Evolutionary conservation across 2,797 vertebrate species (phyloP).

Genomic region (Enteromius treurensis): DNA sequence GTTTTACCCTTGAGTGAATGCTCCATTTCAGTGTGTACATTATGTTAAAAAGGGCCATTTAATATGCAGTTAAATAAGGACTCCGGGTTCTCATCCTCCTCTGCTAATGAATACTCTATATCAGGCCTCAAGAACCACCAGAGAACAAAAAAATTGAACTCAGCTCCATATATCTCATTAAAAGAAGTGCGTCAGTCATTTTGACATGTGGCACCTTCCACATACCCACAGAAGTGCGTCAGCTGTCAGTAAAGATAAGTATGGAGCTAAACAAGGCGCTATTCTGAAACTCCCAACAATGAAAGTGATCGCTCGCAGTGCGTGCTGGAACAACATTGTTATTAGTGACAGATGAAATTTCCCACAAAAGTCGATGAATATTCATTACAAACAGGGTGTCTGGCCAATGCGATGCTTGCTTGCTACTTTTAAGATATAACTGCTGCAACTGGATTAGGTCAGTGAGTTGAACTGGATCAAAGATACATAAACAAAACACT

Average conservation of each 20-base stretch:
- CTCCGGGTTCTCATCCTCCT: slow-evolving; percentile 23
- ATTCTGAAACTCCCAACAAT: slow-evolving; percentile 27
- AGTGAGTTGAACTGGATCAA: background rate
- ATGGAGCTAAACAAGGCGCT: background rate
- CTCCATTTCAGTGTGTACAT: slow-evolving; percentile 32
- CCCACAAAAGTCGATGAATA: background rate
- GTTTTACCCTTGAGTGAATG: slow-evolving; percentile 27
- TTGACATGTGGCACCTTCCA: slow-evolving; percentile 31
- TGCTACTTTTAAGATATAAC: background rate
- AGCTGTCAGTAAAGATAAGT: slow-evolving; percentile 31
- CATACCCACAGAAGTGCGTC: slow-evolving; percentile 14
- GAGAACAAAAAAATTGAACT: slow-evolving; percentile 29
- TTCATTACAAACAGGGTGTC: background rate
- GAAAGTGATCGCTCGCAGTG: background rate
- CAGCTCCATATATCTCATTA: slow-evolving; percentile 38
- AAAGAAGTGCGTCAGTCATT: slow-evolving; percentile 43
- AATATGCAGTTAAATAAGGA: slow-evolving; percentile 13
- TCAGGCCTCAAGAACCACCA: slow-evolving; percentile 29
- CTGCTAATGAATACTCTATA: slow-evolving; percentile 50
- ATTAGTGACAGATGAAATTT: slow-evolving; percentile 19
- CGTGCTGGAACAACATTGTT: background rate
- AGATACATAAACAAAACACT: background rate
- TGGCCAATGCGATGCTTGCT: background rate
- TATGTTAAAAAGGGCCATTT: background rate
- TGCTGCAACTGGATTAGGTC: background rate